Evolutionary conservation across 2,797 vertebrate genomes (phyloP).

Genomic region (Cyprinodon diabolis): DNA sequence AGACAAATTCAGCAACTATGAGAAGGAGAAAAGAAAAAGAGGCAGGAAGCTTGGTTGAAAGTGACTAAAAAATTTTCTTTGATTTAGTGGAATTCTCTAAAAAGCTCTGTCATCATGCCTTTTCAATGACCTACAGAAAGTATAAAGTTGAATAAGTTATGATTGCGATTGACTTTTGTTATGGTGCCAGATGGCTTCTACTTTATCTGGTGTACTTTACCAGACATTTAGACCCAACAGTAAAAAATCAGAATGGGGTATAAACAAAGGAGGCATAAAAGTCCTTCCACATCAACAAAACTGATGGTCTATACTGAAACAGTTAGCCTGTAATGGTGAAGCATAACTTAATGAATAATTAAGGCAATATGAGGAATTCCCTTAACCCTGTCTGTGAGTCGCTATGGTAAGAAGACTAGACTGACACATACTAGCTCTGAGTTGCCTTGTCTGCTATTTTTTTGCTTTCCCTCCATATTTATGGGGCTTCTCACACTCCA

Average conservation of each 20-base stretch:
- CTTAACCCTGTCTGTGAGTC: conserved; percentile 61
- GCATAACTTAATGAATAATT: conserved; percentile 73
- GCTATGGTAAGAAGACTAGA: conserved; percentile 61
- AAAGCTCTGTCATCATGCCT: conserved; percentile 32
- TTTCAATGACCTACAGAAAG: conserved; percentile 38
- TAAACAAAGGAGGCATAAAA: conserved; percentile 43
- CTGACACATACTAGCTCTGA: conserved; percentile 35
- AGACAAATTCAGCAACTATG: conserved; percentile 15
- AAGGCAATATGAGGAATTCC: conserved; percentile 76
- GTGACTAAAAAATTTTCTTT: conserved; percentile 32
- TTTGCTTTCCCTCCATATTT: conserved; percentile 41
- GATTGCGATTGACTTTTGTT: conserved; percentile 47
- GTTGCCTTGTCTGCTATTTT: conserved; percentile 38
- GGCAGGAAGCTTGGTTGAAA: conserved; percentile 40
- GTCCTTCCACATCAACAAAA: conserved; percentile 35
- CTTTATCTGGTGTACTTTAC: conserved; percentile 57
- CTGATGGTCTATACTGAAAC: conserved; percentile 47
- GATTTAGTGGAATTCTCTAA: conserved; percentile 35
- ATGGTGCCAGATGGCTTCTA: conserved; percentile 50
- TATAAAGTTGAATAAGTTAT: conserved; percentile 53
- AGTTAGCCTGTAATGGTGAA: conserved; percentile 67
- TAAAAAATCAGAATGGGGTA: conserved; percentile 45
- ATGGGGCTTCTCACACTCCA: conserved; percentile 46
- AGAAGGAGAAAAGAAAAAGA: conserved; percentile 24
- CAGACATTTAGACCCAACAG: conserved; percentile 30